Conservation (phyloP, 2,113 vertebrate genomes). For the Elephantulus edwardii region DNA sequence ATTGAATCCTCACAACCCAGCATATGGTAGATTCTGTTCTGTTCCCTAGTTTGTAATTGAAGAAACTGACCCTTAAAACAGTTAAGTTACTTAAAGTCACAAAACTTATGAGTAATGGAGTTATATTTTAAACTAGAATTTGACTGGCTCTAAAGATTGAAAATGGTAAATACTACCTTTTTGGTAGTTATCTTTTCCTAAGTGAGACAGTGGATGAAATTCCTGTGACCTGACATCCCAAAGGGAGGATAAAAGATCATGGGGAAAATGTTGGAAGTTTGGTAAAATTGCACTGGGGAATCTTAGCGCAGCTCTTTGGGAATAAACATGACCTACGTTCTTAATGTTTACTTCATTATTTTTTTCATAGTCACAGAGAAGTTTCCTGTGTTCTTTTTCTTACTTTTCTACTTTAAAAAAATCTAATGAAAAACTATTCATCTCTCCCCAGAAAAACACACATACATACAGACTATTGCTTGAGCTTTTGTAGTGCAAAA, state of each 20-base stretch:
- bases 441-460: not conserved
- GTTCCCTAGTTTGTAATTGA: not conserved
- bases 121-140: not conserved
- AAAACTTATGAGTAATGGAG: not conserved
- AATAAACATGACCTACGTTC: slow-evolving; percentile 43
- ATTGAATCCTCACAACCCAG: not conserved
- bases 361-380: not conserved
- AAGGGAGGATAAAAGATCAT: not conserved
- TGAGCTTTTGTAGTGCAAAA: not conserved
- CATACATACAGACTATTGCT: slow-evolving; percentile 27
- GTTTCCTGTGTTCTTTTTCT: slow-evolving; percentile 2
- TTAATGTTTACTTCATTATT: slow-evolving; percentile 43
- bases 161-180: not conserved
- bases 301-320: not conserved
- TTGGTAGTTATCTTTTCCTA: not conserved
- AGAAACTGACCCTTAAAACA: slow-evolving; percentile 2
- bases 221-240: not conserved
- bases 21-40: not conserved
- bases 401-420: not conserved
- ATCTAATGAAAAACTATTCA: slow-evolving; percentile 3
- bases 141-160: not conserved
- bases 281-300: not conserved
- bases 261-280: not conserved
- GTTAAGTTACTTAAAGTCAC: not conserved
- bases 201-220: not conserved